Evolutionary conservation across 2,888 invertebrate species (phyloP), one percentile per base, ranked within the genome.

Genomic region (Mythimna ferrago): DNA sequence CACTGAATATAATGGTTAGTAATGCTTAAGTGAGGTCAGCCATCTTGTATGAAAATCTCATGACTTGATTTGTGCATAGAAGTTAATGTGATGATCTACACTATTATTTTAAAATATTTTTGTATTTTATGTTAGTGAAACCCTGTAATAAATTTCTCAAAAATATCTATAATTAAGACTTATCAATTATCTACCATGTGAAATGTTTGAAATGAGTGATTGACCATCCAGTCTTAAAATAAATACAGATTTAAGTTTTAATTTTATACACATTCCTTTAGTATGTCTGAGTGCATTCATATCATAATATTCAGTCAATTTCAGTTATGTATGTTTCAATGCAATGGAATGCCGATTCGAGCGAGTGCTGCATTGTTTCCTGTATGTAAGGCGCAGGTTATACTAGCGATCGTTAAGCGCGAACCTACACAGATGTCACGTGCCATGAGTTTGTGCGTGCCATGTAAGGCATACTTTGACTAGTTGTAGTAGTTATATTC

Each of bases 71-170:
- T 85, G 83, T 75, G 83, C 86, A 84, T 86, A 82, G 76, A 81
- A 82, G 83, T 85, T 82, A 87, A 82, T 82, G 87, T 89, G 89
- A 90, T 91, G 91, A 92, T 90, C 92, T 93, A 90, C 88, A 87
- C 87, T 90, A 91, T 93, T 90, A 91, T 91, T 93, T 93, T 90
- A 91, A 93, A 90, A 90, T 94, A 94, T 94, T 94, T 95, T 95
- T 95, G 94, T 95, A 95, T 93, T 90, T 91, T 94, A 92, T 90
- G 92, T 94, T 94, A 93, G 92, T 89, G 86, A 91, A 91, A 90
- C 90, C 81, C 84, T 91, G 90, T 89, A 94, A 94, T 94, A 93
- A 93, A 93, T 87, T 90, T 90, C 85, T 86, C 83, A 90, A 88
- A 84, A 84, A 76, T 75, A 82, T 71, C 54, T 76, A 60, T 79